phyloP scores from a whole-genome alignment of 2,797 vertebrate genomes.

The Mareca penelope region DNA sequence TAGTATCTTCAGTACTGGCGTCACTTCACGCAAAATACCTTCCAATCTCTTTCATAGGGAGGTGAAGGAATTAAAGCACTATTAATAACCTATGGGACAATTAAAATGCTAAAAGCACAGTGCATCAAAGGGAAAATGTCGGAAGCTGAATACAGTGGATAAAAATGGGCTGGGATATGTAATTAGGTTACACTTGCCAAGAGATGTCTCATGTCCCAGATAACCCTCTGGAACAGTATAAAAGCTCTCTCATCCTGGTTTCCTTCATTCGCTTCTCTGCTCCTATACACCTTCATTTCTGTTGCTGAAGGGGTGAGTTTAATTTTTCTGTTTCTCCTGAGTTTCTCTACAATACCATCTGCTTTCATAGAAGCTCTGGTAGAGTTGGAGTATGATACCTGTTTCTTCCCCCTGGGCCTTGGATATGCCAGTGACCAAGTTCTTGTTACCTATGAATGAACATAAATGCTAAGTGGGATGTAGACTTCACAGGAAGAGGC shows the following conservation, averaged over 20 bases:
- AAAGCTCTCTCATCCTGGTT: slow-evolving; percentile 6
- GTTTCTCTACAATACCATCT: neutral
- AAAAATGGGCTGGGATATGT: slow-evolving; percentile 57
- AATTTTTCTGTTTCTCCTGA: neutral
- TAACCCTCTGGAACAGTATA: slow-evolving; percentile 46
- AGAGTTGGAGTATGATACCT: neutral
- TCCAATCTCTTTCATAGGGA: slow-evolving; percentile 53
- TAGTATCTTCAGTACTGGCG: neutral
- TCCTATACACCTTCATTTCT: neutral
- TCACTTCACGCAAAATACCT: slow-evolving; percentile 39
- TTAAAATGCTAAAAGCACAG: neutral
- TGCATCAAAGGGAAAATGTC: slow-evolving; percentile 56
- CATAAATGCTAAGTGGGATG: rapidly evolving
- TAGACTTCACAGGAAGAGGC: neutral
- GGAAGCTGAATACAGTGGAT: slow-evolving; percentile 35
- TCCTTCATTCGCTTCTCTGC: neutral
- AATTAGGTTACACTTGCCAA: slow-evolving; percentile 45
- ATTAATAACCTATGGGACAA: slow-evolving; percentile 49
- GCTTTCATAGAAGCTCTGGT: neutral
- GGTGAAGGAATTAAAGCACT: neutral
- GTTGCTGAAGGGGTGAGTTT: slow-evolving; percentile 34
- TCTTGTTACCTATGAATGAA: neutral
- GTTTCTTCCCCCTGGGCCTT: neutral
- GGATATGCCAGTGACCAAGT: neutral
- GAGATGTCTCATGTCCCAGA: slow-evolving; percentile 61